These are phyloP conservation scores for Salvelinus namaycush DNA, from an alignment of 2,113 vertebrate species.

Conservation along the genomic window DNA sequence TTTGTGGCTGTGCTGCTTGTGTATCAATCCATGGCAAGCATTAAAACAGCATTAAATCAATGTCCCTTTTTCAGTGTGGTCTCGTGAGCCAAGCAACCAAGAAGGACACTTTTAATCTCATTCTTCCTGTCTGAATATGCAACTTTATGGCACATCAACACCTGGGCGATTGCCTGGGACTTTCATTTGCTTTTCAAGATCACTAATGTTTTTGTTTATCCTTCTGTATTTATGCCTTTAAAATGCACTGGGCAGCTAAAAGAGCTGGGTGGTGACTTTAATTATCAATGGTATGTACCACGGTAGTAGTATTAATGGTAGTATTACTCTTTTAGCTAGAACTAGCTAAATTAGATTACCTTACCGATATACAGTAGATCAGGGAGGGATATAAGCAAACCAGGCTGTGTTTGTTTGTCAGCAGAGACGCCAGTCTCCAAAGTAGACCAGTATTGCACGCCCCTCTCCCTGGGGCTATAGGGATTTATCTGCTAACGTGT, in stretches of 20 bases:
- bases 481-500: neutral
- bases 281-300: too few species aligned
- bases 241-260: too few species aligned
- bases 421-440: neutral
- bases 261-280: too few species aligned
- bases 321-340: too few species aligned
- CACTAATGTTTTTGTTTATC: neutral
- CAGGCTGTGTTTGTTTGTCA: neutral
- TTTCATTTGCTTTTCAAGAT: neutral
- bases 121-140: too few species aligned
- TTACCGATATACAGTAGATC: too few species aligned
- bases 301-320: too few species aligned
- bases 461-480: neutral
- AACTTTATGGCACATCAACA: neutral
- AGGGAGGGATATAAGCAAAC: neutral
- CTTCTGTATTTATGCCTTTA: neutral
- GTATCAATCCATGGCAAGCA: slow-evolving; percentile 31
- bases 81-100: slow-evolving; percentile 21
- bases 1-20: slow-evolving; percentile 22
- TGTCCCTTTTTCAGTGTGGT: slow-evolving; percentile 25
- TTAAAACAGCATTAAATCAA: slow-evolving; percentile 41
- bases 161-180: neutral
- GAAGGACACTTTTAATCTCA: neutral
- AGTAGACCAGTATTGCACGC: neutral
- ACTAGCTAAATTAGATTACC: too few species aligned